Conservation (phyloP, 2,888 invertebrate species). For the Pogonocherus hispidulus region DNA sequence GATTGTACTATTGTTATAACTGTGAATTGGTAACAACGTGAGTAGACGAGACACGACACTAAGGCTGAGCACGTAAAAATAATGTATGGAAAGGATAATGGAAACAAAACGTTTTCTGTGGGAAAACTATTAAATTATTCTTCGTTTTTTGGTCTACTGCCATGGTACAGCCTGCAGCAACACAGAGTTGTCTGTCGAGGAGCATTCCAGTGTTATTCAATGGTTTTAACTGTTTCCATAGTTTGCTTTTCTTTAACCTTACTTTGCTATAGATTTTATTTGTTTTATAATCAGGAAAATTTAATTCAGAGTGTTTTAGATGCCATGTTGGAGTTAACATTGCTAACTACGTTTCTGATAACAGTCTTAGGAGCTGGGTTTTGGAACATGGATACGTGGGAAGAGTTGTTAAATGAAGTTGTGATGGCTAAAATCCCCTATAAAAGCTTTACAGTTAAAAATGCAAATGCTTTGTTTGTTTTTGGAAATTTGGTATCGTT, state of each 20-base stretch:
- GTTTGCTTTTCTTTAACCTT: background rate
- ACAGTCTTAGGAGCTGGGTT: background rate
- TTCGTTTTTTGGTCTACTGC: background rate
- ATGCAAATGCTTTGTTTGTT: background rate
- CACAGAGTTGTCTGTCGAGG: too few species aligned
- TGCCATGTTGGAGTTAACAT: background rate
- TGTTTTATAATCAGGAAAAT: background rate
- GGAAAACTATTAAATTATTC: background rate
- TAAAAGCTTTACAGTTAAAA: too few species aligned
- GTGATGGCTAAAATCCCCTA: too few species aligned
- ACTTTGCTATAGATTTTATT: background rate
- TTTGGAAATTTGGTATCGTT: background rate
- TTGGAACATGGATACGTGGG: constrained; percentile 20
- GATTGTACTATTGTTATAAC: too few species aligned
- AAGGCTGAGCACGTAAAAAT: too few species aligned
- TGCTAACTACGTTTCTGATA: too few species aligned
- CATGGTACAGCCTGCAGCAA: too few species aligned
- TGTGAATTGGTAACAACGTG: too few species aligned
- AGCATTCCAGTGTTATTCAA: too few species aligned
- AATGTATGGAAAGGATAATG: too few species aligned
- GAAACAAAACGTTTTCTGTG: background rate
- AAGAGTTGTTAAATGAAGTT: background rate
- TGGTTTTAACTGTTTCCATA: background rate
- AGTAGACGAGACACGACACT: too few species aligned
- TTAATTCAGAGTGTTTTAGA: background rate